Evolutionary conservation across 2,888 invertebrate genomes (phyloP), one percentile per base, ranked within the genome.

Genomic region (Caenorhabditis angaria): DNA sequence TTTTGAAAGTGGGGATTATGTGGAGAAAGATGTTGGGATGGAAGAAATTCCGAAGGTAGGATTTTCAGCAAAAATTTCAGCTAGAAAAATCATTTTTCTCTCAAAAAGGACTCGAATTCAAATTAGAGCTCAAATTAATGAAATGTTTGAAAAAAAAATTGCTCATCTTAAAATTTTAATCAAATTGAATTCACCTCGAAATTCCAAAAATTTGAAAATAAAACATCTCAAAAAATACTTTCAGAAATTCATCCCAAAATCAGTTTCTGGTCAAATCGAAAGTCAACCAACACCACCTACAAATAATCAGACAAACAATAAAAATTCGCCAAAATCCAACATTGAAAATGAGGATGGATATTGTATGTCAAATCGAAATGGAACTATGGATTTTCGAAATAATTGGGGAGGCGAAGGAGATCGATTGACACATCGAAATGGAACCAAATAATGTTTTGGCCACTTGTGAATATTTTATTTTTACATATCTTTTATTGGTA

Each of bases 1-100:
- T 24, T 59, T 59, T 10, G 47, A 70, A 22, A 62, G 65, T 24
- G 59, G 58, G 12, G 65, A 70, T 20, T 65, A 70, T 35, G 58
- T 58, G 5, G 70, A 70, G 18, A 65, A 65, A 25, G 58, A 61
- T 25, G 27, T 54, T 54, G 27, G 24, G 18, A 22, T 54, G 2
- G 12, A 54, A 1, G 54, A 54, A 14, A 27, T 27, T 2, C 3
- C 24, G 12, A 54, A 51, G 51, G 51, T 51, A 24, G 4, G 48
- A 48, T n/a, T n/a, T n/a, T 4, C 4, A 48, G 18, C 48, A 20
- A 12, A n/a, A 5, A 12, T 35, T 35, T 48, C 20, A 4, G 48
- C 18, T n/a, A 5, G 20, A 20, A 48, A 48, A 48, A n/a, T 48
- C 18, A 32, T 32, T 5, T 32, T 32, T 32, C 12, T 32, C 6